phyloP scores from a whole-genome alignment of 2,797 vertebrate species.

The Rhinella marina region DNA sequence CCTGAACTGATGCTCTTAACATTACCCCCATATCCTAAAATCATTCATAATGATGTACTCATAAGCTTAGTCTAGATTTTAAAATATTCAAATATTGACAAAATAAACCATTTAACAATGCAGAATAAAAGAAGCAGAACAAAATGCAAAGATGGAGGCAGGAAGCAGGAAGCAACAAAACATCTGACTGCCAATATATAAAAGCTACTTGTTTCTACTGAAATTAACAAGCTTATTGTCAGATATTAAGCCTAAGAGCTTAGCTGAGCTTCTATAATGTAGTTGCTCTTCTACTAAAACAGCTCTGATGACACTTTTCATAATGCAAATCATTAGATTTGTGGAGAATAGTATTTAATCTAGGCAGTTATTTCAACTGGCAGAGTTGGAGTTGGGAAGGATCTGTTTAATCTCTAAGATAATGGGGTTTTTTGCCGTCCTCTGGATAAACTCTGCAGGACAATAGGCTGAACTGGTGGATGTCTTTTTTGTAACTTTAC shows the following conservation, averaged over 20 bases:
- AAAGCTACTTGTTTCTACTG: background rate
- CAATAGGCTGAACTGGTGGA: too few species aligned
- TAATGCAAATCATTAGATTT: background rate
- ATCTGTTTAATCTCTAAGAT: too few species aligned
- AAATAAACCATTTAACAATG: background rate
- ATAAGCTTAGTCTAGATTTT: background rate
- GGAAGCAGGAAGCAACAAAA: background rate
- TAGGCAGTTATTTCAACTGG: too few species aligned
- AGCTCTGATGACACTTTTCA: background rate
- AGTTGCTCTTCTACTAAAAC: background rate
- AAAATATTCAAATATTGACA: background rate
- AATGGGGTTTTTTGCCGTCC: too few species aligned
- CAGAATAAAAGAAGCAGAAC: background rate
- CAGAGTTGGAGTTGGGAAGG: too few species aligned
- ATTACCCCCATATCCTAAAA: background rate
- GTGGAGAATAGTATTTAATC: too few species aligned
- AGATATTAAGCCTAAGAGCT: too few species aligned
- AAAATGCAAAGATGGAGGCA: background rate
- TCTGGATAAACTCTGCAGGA: too few species aligned
- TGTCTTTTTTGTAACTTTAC: too few species aligned
- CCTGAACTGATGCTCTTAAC: too few species aligned
- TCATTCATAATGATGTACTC: background rate
- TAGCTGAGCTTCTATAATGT: background rate
- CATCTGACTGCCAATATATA: background rate
- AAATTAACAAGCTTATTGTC: background rate